Evolutionary conservation across 2,888 invertebrate genomes (phyloP).

Genomic region (Linnaemya tessellans): DNA sequence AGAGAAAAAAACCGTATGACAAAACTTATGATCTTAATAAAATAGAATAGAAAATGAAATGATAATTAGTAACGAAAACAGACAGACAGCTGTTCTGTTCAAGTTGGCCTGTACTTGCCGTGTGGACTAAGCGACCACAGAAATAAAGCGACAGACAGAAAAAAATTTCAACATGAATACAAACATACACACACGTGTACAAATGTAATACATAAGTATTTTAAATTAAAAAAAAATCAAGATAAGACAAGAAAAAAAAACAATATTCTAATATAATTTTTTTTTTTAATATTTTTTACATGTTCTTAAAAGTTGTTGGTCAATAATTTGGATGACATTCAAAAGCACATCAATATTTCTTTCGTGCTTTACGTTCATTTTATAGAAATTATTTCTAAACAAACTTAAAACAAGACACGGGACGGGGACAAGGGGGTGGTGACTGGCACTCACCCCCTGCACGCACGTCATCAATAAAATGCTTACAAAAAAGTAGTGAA

Average conservation of each 20-base stretch:
- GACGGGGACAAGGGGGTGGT: conserved; percentile 15
- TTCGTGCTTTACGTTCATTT: conserved; percentile 16
- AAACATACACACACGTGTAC: too few relatives aligned
- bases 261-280: not conserved
- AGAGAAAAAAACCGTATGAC: conserved; percentile 41
- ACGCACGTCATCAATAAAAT: conserved; percentile 44
- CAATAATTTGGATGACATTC: conserved; percentile 63
- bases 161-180: conserved; percentile 6
- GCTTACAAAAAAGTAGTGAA: not conserved
- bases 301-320: conserved; percentile 47
- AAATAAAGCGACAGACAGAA: not conserved
- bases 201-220: not conserved
- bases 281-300: not conserved
- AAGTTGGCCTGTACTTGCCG: not conserved
- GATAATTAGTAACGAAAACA: conserved; percentile 10
- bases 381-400: conserved; percentile 33
- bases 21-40: conserved; percentile 35
- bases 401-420: conserved; percentile 18
- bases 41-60: conserved; percentile 27
- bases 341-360: conserved; percentile 59
- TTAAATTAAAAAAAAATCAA: not conserved
- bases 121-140: not conserved
- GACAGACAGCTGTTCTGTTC: conserved; percentile 35
- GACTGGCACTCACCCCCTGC: not conserved
- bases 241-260: not conserved